Conservation (phyloP, 1,140 invertebrate genomes). For the Drosophila mayri region DNA sequence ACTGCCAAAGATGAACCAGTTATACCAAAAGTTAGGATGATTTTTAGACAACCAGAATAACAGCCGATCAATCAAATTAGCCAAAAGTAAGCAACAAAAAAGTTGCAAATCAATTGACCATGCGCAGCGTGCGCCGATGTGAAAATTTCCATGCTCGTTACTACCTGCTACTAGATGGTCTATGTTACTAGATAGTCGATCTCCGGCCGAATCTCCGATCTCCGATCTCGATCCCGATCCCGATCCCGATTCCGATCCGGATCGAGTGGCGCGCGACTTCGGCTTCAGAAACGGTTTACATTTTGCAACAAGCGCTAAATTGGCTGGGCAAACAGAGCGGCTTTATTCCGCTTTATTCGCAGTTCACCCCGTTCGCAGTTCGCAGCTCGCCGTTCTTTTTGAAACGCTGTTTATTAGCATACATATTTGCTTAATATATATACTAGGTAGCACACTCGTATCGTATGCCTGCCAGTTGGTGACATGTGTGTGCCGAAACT, state of each 20-base stretch:
- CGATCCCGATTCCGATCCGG: conserved; percentile 18
- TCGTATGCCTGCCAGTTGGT: conserved; percentile 57
- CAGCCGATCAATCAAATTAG: conserved; percentile 49
- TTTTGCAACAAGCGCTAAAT: conserved; percentile 78
- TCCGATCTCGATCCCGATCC: too few relatives aligned
- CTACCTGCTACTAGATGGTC: background rate
- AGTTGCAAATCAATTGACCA: conserved; percentile 60
- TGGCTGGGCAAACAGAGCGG: conserved; percentile 68
- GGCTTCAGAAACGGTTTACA: conserved; percentile 74
- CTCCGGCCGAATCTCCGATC: conserved; percentile 25
- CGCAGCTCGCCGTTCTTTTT: conserved; percentile 59
- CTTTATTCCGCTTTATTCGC: conserved; percentile 49
- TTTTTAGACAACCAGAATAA: conserved; percentile 5
- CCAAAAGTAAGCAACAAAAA: conserved; percentile 46
- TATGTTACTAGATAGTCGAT: conserved; percentile 29
- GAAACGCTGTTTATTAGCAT: conserved; percentile 71
- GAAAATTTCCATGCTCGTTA: conserved; percentile 65
- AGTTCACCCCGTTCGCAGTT: conserved; percentile 47
- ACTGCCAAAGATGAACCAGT: conserved; percentile 41
- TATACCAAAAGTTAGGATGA: conserved; percentile 19
- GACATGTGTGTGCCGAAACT: conserved; percentile 68
- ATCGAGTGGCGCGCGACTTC: conserved; percentile 57
- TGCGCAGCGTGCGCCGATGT: conserved; percentile 46
- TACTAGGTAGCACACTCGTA: conserved; percentile 7
- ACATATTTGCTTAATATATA: conserved; percentile 75